A percentile compares a stretch with the other conserved stretches of the same genome.
Evolutionary conservation across 2,797 vertebrate species (phyloP).

Genomic region (Parauchenoglanis punctatus): DNA sequence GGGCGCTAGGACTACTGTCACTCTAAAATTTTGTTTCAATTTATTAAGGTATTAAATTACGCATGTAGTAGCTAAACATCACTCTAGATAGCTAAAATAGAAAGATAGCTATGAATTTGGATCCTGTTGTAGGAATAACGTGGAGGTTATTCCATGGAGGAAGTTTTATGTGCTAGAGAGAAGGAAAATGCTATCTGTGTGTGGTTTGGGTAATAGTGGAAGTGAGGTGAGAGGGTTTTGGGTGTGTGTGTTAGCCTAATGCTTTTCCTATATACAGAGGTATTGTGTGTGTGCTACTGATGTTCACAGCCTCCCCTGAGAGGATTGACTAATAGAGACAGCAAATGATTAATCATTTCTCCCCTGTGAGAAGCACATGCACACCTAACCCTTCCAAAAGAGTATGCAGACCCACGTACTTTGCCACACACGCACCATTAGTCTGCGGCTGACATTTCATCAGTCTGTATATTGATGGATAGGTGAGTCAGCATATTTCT

Average conservation of each 20-base stretch:
- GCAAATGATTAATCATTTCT: constrained; percentile 60
- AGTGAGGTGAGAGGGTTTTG: constrained; percentile 1
- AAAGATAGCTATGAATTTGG: neutral
- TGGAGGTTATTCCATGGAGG: neutral
- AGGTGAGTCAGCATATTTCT: constrained; percentile 54
- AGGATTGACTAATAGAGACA: constrained; percentile 59
- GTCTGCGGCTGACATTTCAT: constrained; percentile 43
- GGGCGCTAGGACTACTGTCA: neutral
- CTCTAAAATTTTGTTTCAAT: neutral
- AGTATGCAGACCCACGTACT: constrained; percentile 32
- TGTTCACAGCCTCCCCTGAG: constrained; percentile 55
- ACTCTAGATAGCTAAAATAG: neutral
- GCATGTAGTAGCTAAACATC: too few relatives aligned
- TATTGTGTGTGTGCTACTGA: constrained; percentile 53
- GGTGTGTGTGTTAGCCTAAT: constrained; percentile 44
- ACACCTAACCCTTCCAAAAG: constrained; percentile 43
- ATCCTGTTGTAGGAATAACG: neutral
- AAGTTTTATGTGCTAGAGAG: neutral
- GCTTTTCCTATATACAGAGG: constrained; percentile 60
- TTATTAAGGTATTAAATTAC: too few relatives aligned
- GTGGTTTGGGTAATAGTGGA: neutral
- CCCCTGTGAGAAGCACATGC: constrained; percentile 35
- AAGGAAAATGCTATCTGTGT: neutral
- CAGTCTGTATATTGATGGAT: constrained; percentile 52
- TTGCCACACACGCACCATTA: constrained; percentile 40